Percentiles rank a stretch among this genome's conserved stretches.
These are phyloP conservation scores for Ficedula albicollis DNA, from an alignment of 2,797 vertebrate genomes.

Conservation along the genomic window DNA sequence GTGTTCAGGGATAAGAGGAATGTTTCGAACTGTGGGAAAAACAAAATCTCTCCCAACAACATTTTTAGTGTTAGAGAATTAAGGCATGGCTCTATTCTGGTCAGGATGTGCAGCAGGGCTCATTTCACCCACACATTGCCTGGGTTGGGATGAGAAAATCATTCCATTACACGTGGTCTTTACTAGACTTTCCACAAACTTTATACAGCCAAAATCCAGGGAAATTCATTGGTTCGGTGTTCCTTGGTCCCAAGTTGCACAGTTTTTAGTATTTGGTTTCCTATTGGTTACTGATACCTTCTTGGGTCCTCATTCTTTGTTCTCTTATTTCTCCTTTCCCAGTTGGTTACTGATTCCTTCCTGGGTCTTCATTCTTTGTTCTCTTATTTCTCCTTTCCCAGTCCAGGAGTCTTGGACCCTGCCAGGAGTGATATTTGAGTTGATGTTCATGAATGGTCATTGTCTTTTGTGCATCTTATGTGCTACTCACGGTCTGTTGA, in stretches of 20 bases:
- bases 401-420: not conserved
- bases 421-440: not conserved
- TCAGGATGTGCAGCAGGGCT: not conserved
- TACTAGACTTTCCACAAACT: not conserved
- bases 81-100: not conserved
- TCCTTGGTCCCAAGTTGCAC: not conserved
- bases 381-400: not conserved
- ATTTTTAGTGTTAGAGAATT: not conserved
- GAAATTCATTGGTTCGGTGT: not conserved
- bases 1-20: not conserved
- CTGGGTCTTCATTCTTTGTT: too few relatives aligned
- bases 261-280: not conserved
- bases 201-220: not conserved
- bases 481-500: not conserved
- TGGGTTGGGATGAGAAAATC: not conserved
- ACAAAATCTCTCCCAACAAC: not conserved
- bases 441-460: not conserved
- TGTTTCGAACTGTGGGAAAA: fast-evolving
- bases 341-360: too few relatives aligned
- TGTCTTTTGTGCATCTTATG: not conserved
- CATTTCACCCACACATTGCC: not conserved
- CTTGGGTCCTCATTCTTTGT: not conserved
- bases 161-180: not conserved
- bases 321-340: not conserved
- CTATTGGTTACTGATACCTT: not conserved